These are phyloP conservation scores for Brotula barbata DNA, from an alignment of 2,797 vertebrate genomes.

Conservation along the genomic window DNA sequence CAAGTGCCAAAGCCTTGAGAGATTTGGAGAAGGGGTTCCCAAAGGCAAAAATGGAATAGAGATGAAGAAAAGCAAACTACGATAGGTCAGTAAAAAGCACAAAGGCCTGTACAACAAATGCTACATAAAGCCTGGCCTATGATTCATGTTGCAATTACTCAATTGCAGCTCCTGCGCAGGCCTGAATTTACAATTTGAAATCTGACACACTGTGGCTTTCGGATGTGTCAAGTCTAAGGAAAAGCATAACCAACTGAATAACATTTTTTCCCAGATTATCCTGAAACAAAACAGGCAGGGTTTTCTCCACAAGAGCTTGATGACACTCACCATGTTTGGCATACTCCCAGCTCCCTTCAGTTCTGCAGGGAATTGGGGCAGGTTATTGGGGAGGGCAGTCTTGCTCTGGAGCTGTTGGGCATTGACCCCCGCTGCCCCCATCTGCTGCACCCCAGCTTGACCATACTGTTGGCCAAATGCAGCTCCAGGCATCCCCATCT, in stretches of 20 bases:
- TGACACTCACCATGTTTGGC: constrained; percentile 90
- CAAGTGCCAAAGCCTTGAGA: too few species aligned
- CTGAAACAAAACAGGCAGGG: neutral
- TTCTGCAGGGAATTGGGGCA: constrained; percentile 87
- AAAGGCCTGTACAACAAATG: too few species aligned
- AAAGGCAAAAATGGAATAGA: too few species aligned
- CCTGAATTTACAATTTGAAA: too few species aligned
- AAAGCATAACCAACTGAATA: too few species aligned
- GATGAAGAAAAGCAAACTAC: too few species aligned
- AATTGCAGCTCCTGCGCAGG: too few species aligned
- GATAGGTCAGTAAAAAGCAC: too few species aligned
- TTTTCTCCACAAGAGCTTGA: constrained; percentile 30
- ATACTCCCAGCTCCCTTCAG: constrained; percentile 89
- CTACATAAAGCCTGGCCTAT: too few species aligned
- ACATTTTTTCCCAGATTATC: neutral
- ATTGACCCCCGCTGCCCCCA: constrained; percentile 87
- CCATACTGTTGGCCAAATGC: constrained; percentile 90
- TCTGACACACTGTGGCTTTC: too few species aligned
- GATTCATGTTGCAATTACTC: too few species aligned
- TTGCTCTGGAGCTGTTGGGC: constrained; percentile 86
- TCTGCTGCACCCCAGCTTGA: constrained; percentile 88
- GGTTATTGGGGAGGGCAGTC: constrained; percentile 86
- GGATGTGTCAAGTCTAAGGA: too few species aligned
- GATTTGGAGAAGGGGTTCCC: constrained; percentile 28
- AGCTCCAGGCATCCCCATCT: constrained; percentile 90